Percentiles rank a stretch among this genome's conserved stretches.
phyloP scores from a whole-genome alignment of 2,797 vertebrate genomes.

The Bovichtus diacanthus region DNA sequence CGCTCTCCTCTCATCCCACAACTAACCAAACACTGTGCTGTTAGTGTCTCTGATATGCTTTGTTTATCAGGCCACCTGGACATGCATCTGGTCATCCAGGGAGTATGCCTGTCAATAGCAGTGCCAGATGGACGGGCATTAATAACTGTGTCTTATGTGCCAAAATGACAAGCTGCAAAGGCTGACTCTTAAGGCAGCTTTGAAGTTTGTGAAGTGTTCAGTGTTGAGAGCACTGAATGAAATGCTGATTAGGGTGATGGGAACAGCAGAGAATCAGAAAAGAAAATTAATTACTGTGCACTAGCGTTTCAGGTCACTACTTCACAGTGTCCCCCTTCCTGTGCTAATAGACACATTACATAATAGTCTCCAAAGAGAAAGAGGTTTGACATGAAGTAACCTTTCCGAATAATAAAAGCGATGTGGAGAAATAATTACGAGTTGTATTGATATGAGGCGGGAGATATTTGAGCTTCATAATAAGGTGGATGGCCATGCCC shows the following conservation, averaged over 20 bases:
- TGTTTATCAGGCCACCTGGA: constrained; percentile 82
- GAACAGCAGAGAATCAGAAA: constrained; percentile 56
- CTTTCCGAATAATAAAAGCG: constrained; percentile 47
- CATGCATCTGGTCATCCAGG: constrained; percentile 75
- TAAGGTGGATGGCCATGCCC: constrained; percentile 31
- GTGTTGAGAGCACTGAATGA: constrained; percentile 39
- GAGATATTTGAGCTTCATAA: constrained; percentile 36
- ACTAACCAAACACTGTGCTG: constrained; percentile 74
- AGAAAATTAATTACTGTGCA: constrained; percentile 66
- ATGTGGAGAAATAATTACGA: constrained; percentile 48
- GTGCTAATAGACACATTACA: constrained; percentile 70
- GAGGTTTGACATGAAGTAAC: constrained; percentile 57
- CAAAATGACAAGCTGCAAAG: constrained; percentile 48
- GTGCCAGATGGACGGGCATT: constrained; percentile 79
- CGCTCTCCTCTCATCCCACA: constrained; percentile 71
- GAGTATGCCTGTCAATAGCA: constrained; percentile 62
- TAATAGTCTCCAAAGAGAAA: constrained; percentile 59
- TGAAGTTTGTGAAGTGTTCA: constrained; percentile 32
- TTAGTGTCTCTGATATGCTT: constrained; percentile 68
- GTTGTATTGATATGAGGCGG: constrained; percentile 32
- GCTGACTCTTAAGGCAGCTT: constrained; percentile 43
- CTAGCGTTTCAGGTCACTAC: constrained; percentile 71
- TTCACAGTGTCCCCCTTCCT: constrained; percentile 62
- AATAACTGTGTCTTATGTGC: constrained; percentile 68
- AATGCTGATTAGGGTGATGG: constrained; percentile 50